Evolutionary conservation across 2,797 vertebrate species (phyloP).

Genomic region (Danionella dracula): DNA sequence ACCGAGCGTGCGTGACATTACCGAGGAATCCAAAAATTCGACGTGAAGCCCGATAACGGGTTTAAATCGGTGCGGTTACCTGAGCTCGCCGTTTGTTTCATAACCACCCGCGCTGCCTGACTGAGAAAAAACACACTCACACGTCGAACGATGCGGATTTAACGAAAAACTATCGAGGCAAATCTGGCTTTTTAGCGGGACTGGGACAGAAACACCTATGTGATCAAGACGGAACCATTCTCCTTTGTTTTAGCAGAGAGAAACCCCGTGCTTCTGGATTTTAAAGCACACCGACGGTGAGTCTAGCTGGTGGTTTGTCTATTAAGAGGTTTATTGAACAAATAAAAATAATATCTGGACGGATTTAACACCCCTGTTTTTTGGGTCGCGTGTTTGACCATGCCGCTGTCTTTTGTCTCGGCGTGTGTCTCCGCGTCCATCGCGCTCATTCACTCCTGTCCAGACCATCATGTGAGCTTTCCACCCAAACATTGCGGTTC

Average conservation of each 20-base stretch:
- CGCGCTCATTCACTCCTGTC: not conserved
- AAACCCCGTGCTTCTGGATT: conserved; percentile 1
- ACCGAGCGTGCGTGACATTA: conserved; percentile 54
- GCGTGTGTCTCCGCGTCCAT: conserved; percentile 18
- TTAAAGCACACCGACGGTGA: conserved; percentile 28
- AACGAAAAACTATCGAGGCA: conserved; percentile 44
- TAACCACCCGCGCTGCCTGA: conserved; percentile 56
- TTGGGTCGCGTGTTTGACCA: not conserved
- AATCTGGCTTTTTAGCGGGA: conserved; percentile 51
- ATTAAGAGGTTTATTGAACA: no score
- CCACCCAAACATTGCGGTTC: conserved; percentile 21
- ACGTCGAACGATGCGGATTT: conserved; percentile 65
- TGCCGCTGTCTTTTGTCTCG: conserved; percentile 31
- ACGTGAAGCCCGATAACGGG: conserved; percentile 20
- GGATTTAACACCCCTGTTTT: not conserved
- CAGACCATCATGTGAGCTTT: conserved; percentile 16
- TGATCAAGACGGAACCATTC: conserved; percentile 35
- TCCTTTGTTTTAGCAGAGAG: conserved; percentile 5
- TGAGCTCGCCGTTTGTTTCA: conserved; percentile 47
- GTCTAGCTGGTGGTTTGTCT: not conserved
- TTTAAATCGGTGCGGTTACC: conserved; percentile 21
- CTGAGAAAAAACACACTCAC: conserved; percentile 24
- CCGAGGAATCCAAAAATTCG: not conserved
- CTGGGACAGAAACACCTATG: conserved; percentile 44
- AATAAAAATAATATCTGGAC: no score